phyloP scores from a whole-genome alignment of 2,888 invertebrate species.

The Trichogramma dendrolimi region DNA sequence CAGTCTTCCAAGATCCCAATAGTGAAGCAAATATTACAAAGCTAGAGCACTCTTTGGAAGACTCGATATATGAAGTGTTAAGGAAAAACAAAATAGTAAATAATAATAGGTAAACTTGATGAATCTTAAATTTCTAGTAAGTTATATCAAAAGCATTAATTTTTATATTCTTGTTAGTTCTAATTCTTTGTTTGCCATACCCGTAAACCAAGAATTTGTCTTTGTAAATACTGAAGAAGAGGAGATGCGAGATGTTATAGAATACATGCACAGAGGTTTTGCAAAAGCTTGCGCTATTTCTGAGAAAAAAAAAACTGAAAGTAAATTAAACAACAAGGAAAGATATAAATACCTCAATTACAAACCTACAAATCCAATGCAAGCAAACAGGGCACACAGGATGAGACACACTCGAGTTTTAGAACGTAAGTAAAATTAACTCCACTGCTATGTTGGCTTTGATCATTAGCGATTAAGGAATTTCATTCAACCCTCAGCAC shows the following conservation, averaged over 20 bases:
- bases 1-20: slow-evolving; percentile 54
- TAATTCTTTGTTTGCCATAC: slow-evolving; percentile 84
- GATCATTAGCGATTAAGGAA: too few relatives aligned
- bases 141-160: neutral
- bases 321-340: too few relatives aligned
- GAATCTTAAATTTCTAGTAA: neutral
- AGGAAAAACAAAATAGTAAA: slow-evolving; percentile 85
- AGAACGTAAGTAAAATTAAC: too few relatives aligned
- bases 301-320: too few relatives aligned
- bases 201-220: slow-evolving; percentile 89
- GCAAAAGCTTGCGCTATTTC: slow-evolving; percentile 51
- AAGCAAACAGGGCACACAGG: too few relatives aligned
- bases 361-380: too few relatives aligned
- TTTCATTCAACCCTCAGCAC: too few relatives aligned
- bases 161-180: slow-evolving; percentile 55
- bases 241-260: slow-evolving; percentile 48
- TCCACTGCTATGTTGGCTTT: too few relatives aligned
- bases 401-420: too few relatives aligned
- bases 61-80: slow-evolving; percentile 85
- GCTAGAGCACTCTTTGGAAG: slow-evolving; percentile 84
- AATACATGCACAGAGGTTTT: slow-evolving; percentile 53
- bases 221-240: slow-evolving; percentile 65
- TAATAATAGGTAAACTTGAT: slow-evolving; percentile 68
- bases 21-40: slow-evolving; percentile 63
- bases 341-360: too few relatives aligned